Base-by-base conservation (phyloP, 2,888 invertebrate genomes). In the Acleris emargana region DNA sequence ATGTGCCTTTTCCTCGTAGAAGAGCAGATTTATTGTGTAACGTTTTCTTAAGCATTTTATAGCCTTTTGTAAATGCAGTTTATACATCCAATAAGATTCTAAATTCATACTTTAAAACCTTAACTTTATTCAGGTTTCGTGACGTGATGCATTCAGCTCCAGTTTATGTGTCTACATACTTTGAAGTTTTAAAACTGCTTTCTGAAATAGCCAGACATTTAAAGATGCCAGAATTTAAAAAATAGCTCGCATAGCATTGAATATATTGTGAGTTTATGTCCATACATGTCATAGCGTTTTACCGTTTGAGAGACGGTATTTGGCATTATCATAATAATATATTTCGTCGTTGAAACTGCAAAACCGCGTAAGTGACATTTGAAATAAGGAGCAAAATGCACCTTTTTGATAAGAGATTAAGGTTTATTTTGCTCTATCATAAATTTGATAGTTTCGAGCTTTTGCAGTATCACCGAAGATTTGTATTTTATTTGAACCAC, bases 91-190 rank as follows among this genome's bases (percentile, higher is more conserved):
- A 54, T 43, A 54, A 54, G 20, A 64, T 54, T 59, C 18, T 20
- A 59, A 20, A 50, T n/a, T 32, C 16, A n/a, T 59, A 43, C 20
- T 28, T 42, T 54, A 18, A 54, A 64, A 64, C 53, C 2, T 28
- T 28, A 38, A 54, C 13, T 5, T 32, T 17, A 54, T n/a, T 43
- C 28, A n/a, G 53, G 43, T 49, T 38, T 16, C 58, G 47, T 47
- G 58, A 53, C 25, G 28, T 25, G 53, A 32, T 38, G 47, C 45
- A 64, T 59, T 59, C 20, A 0, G 17, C 18, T 54, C 47, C 58
- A 38, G 38, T 64, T 59, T 64, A 59, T 59, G 64, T 54, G 64
- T 64, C 64, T 64, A 59, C 64, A 59, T 64, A 64, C 43, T 64
- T 64, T 5, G 28, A 13, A 59, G 59, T 59, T 64, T 54, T 42